Percentiles rank a stretch among this genome's conserved stretches.
Conservation (phyloP, 2,797 vertebrate species). For the Meriones psammophilus region DNA sequence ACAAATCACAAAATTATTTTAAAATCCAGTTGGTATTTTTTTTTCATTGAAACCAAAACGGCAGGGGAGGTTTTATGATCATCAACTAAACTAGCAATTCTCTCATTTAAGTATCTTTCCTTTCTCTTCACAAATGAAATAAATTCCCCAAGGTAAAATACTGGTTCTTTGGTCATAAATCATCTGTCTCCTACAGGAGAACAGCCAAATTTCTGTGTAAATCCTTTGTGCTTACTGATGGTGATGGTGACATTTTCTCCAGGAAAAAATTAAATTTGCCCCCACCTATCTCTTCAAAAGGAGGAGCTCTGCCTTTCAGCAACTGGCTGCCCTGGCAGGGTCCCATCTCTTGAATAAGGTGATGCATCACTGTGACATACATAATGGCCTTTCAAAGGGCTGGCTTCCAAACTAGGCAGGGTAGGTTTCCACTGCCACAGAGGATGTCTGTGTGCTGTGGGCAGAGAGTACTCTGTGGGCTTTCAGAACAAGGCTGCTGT, state of each 20-base stretch:
- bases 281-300: conserved; percentile 54
- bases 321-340: conserved; percentile 18
- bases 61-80: conserved; percentile 16
- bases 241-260: conserved; percentile 68
- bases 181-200: conserved; percentile 45
- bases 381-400: neutral
- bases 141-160: neutral
- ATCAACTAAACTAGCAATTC: conserved; percentile 44
- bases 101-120: conserved; percentile 64
- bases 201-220: conserved; percentile 37
- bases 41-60: conserved; percentile 48
- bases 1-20: conserved; percentile 45
- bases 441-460: neutral
- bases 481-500: neutral
- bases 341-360: neutral
- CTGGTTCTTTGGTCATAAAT: conserved; percentile 64
- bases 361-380: conserved; percentile 4
- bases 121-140: conserved; percentile 71
- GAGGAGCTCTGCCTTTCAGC: conserved; percentile 49
- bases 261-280: conserved; percentile 64
- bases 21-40: neutral
- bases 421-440: neutral
- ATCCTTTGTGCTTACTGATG: neutral
- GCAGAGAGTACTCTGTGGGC: fast-evolving
- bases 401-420: neutral